Conservation (phyloP, 2,797 vertebrate species). For the Tenualosa thibaudeaui region DNA sequence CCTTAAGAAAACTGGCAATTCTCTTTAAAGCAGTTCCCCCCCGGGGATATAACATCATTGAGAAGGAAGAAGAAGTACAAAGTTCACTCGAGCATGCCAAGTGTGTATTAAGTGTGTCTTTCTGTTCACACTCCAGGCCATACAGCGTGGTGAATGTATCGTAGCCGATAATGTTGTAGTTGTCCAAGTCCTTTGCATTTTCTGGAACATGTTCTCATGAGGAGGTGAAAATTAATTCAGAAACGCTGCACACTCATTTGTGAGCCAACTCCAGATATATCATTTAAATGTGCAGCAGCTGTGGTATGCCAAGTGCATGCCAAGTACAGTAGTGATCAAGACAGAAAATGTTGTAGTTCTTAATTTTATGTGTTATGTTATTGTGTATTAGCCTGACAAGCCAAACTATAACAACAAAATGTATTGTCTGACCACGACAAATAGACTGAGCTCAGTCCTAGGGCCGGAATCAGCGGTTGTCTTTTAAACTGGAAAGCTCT, state of each 20-base stretch:
- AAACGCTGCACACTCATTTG: not conserved
- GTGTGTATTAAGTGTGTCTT: conserved; percentile 17
- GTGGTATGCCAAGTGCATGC: not conserved
- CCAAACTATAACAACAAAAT: too few relatives aligned
- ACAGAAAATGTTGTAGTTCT: not conserved
- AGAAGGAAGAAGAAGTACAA: not conserved
- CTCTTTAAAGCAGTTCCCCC: not conserved
- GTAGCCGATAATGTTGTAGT: conserved; percentile 4
- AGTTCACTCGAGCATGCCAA: not conserved
- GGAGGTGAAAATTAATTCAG: not conserved
- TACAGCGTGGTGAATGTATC: not conserved
- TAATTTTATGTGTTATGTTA: not conserved
- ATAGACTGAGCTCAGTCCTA: too few relatives aligned
- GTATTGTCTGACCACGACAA: too few relatives aligned
- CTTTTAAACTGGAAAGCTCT: too few relatives aligned
- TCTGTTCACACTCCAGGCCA: not conserved
- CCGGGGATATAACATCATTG: conserved; percentile 1
- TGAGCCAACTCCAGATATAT: not conserved
- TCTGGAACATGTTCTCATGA: conserved; percentile 5
- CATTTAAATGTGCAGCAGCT: not conserved
- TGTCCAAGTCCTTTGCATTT: conserved; percentile 11
- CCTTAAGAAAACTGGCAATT: not conserved
- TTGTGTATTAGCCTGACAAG: too few relatives aligned
- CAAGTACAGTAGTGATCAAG: not conserved
- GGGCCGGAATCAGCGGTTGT: too few relatives aligned